Percentiles rank a stretch among this genome's conserved stretches.
These are phyloP conservation scores for Muscicapa comitata DNA, from an alignment of 2,797 vertebrate species.

Conservation along the genomic window DNA sequence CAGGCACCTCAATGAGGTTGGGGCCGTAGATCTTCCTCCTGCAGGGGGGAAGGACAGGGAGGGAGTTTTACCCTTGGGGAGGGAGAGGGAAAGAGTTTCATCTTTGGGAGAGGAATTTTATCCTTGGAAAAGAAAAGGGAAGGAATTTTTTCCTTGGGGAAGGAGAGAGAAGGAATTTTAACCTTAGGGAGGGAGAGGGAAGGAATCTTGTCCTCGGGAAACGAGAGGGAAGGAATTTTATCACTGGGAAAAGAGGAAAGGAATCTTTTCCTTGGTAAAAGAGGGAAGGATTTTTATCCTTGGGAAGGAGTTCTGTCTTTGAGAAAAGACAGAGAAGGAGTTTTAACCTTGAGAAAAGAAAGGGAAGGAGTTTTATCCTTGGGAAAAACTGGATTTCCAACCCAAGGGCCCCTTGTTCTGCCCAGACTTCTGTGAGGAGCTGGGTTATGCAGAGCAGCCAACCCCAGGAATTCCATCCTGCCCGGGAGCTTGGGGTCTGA, in stretches of 20 bases:
- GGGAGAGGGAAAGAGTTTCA: too few species aligned
- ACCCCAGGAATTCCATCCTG: background rate
- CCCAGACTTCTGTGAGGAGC: background rate
- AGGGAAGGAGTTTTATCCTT: background rate
- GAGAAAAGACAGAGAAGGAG: too few species aligned
- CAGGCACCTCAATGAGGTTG: background rate
- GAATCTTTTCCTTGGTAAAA: too few species aligned
- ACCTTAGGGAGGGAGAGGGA: background rate
- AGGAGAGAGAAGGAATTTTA: background rate
- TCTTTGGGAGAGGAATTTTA: background rate
- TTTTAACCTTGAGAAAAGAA: too few species aligned
- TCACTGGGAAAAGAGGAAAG: too few species aligned
- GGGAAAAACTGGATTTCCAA: background rate
- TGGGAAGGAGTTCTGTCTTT: too few species aligned
- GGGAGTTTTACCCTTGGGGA: background rate
- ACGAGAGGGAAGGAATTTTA: background rate
- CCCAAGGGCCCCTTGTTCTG: background rate
- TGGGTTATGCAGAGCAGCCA: accelerated
- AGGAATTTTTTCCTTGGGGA: background rate
- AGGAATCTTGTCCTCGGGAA: too few species aligned
- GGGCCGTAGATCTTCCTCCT: background rate
- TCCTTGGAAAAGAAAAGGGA: background rate
- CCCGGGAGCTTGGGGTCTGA: background rate
- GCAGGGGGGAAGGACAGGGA: background rate
- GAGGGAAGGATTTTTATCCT: background rate